Evolutionary conservation across 2,797 vertebrate genomes (phyloP).

Genomic region (Alauda arvensis): DNA sequence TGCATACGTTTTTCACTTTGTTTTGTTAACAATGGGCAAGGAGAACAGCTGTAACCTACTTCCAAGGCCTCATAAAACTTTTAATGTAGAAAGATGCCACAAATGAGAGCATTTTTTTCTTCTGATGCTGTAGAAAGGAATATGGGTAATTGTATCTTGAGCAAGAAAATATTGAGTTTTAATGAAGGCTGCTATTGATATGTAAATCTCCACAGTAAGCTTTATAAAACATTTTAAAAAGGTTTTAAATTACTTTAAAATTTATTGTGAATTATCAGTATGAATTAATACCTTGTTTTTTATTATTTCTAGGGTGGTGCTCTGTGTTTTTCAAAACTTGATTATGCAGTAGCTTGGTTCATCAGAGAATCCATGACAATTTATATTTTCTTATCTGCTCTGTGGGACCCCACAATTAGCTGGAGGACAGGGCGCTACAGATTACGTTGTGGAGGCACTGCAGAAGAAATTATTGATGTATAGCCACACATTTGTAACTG

Average conservation of each 20-base stretch:
- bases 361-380: slow-evolving; percentile 97
- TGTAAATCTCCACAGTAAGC: not conserved
- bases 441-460: slow-evolving; percentile 93
- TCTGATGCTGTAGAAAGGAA: not conserved
- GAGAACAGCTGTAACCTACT: not conserved
- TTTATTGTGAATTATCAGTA: not conserved
- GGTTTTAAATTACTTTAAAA: not conserved
- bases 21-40: not conserved
- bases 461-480: slow-evolving; percentile 94
- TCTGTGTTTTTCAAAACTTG: slow-evolving; percentile 92
- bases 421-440: slow-evolving; percentile 96
- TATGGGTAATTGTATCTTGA: not conserved
- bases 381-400: slow-evolving; percentile 94
- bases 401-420: slow-evolving; percentile 97
- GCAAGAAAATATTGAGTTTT: not conserved
- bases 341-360: slow-evolving; percentile 98
- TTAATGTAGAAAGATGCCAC: not conserved
- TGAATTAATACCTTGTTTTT: not conserved
- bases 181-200: not conserved
- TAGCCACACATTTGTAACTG: slow-evolving; percentile 73
- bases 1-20: not conserved
- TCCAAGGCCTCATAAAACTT: not conserved
- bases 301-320: slow-evolving; percentile 81
- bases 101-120: not conserved
- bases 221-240: not conserved